A percentile compares a stretch with the other conserved stretches of the same genome.
These are phyloP conservation scores for Chiroxiphia lanceolata DNA, from an alignment of 2,797 vertebrate species.

Conservation along the genomic window DNA sequence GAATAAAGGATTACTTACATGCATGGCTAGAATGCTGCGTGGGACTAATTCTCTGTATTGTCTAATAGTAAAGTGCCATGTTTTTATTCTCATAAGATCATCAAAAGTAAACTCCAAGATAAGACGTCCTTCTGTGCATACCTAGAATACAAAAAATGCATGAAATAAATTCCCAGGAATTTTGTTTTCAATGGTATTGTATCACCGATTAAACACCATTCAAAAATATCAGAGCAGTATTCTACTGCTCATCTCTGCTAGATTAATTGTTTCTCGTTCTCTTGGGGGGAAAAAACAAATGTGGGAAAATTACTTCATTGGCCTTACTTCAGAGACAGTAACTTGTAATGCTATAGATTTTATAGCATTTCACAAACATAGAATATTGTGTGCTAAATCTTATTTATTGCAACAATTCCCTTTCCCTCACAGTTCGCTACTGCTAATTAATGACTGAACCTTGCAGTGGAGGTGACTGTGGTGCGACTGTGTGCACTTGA, in stretches of 20 bases:
- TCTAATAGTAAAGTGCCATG: constrained; percentile 99
- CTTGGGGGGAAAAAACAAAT: not conserved
- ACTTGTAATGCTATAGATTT: constrained; percentile 33
- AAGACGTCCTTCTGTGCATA: constrained; percentile 97
- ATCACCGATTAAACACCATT: constrained; percentile 28
- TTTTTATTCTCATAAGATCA: constrained; percentile 99
- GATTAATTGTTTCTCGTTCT: not conserved
- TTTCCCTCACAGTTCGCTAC: not conserved
- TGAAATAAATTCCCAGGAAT: constrained; percentile 47
- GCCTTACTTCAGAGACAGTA: not conserved
- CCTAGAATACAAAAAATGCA: constrained; percentile 77
- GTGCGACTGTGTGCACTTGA: not conserved
- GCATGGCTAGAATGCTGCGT: constrained; percentile 98
- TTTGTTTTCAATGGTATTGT: not conserved
- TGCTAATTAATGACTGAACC: constrained; percentile 39
- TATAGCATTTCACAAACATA: constrained; percentile 28
- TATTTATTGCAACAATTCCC: constrained; percentile 37
- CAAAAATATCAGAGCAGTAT: not conserved
- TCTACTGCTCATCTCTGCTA: not conserved
- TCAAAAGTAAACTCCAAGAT: constrained; percentile 99
- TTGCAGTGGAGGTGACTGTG: not conserved
- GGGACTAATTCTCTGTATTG: constrained; percentile 98
- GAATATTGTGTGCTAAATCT: not conserved
- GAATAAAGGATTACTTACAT: constrained; percentile 85
- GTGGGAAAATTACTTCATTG: constrained; percentile 40